Evolutionary conservation across 2,113 vertebrate species (phyloP).

Genomic region (human): DNA sequence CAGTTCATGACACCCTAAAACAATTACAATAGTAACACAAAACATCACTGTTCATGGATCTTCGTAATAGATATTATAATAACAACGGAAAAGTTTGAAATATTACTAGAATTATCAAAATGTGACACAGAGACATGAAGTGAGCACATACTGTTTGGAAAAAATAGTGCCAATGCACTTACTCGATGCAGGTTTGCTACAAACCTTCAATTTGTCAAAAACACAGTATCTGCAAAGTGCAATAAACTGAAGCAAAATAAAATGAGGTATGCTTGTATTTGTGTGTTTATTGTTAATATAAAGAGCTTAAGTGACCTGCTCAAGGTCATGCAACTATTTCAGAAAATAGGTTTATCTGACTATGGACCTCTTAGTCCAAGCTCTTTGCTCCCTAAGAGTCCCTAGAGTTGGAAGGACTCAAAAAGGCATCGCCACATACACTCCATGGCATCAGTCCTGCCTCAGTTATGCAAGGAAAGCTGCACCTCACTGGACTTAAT

Average conservation of each 20-base stretch:
- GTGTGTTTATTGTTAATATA: not conserved
- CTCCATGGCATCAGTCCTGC: not conserved
- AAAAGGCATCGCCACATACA: not conserved
- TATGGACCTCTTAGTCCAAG: not conserved
- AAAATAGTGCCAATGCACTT: not conserved
- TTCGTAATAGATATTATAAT: not conserved
- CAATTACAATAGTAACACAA: not conserved
- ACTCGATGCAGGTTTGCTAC: not conserved
- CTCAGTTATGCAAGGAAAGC: not conserved
- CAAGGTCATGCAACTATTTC: not conserved
- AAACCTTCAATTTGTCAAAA: not conserved
- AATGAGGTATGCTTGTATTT: not conserved
- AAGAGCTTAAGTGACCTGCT: not conserved
- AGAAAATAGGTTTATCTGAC: not conserved
- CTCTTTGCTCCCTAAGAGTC: not conserved
- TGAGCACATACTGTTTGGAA: not conserved
- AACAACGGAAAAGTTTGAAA: not conserved
- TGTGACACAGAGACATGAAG: not conserved
- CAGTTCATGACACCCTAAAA: not conserved
- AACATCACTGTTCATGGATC: not conserved
- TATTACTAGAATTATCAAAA: not conserved
- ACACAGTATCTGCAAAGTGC: not conserved
- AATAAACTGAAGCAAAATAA: not conserved
- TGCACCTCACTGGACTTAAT: not conserved
- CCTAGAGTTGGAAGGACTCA: not conserved